Base-by-base conservation (phyloP, 2,888 invertebrate species). In the Linyphia triangularis region DNA sequence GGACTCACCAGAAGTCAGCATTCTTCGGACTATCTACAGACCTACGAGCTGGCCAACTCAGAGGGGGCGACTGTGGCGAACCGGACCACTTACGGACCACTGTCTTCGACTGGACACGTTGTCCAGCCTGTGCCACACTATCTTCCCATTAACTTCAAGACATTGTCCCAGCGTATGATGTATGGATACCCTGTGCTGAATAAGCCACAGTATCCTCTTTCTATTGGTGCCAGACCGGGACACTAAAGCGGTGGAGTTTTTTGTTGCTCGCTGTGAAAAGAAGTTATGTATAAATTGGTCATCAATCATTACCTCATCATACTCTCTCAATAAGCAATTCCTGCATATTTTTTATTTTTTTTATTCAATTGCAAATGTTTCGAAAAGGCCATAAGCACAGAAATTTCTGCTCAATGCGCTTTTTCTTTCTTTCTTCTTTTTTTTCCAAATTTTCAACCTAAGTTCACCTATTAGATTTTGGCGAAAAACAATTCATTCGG, bases 111-210 rank as follows among this genome's bases (percentile, higher is more conserved):
- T 10, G 28, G 83, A 0, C 83, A 83, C 26, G 84, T 90, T 5
- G 89, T 90, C 2, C 90, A 90, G 26, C 90, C 90, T 7, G 90
- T 90, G 6, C 90, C 90, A 16, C 90, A 90, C 16, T 90, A 90
- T 24, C 72, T 90, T 10, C 85, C 86, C 7, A 51, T 90, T 1
- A 85, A 88, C 33, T 61, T 89, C 6, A 89, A 89, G 51, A 78
- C 89, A 10, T 86, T 86, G 30, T 89, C 89, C 5, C 85, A 86
- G 51, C 57, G 85, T 37, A 79, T 89, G 78, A 24, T 89, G 40
- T 89, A 89, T 28, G 83, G 83, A 2, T 89, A 89, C 43, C 86
- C 86, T 0, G 79, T 89, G 82, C 30, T 89, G 9, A 89, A 89
- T 28, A 86, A 89, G 22, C 82, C 89, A 1, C 86, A 89, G 10